phyloP scores from a whole-genome alignment of 2,113 vertebrate species.

The Cynoglossus semilaevis region DNA sequence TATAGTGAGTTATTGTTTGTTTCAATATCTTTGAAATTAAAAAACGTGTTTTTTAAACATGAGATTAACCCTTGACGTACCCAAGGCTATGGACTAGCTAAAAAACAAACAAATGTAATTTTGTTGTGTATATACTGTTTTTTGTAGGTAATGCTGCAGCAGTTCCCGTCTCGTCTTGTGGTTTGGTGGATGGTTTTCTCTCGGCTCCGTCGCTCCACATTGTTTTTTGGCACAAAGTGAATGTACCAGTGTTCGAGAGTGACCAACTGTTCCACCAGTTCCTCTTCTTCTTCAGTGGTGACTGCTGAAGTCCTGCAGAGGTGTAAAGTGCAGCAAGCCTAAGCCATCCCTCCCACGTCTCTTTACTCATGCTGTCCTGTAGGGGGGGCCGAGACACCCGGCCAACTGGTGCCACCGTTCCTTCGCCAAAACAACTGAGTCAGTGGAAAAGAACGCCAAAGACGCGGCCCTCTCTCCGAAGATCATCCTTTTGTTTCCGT shows the following conservation, averaged over 20 bases:
- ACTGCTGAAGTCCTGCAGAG: conserved; percentile 49
- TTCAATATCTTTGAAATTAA: too few species aligned
- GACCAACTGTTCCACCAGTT: conserved; percentile 56
- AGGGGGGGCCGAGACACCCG: conserved; percentile 54
- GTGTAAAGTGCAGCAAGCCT: conserved; percentile 62
- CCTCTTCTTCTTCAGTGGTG: conserved; percentile 36
- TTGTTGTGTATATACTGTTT: too few species aligned
- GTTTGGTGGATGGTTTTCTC: too few species aligned
- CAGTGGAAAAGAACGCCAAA: conserved; percentile 30
- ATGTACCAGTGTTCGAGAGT: conserved; percentile 29
- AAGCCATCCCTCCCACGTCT: conserved; percentile 67
- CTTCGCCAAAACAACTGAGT: conserved; percentile 47
- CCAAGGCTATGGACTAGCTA: too few species aligned
- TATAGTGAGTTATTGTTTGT: too few species aligned
- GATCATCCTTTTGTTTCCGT: conserved; percentile 20
- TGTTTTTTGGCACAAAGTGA: too few species aligned
- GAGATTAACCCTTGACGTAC: too few species aligned
- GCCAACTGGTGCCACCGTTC: conserved; percentile 62
- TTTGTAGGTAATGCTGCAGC: too few species aligned
- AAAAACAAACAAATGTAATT: too few species aligned
- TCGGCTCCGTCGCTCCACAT: too few species aligned
- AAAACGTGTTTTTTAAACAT: too few species aligned
- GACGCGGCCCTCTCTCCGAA: conserved; percentile 10
- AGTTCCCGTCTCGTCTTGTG: too few species aligned
- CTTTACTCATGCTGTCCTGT: conserved; percentile 58